Evolutionary conservation across 2,888 invertebrate species (phyloP), one percentile per base, ranked within the genome.

Genomic region (Allacma fusca): DNA sequence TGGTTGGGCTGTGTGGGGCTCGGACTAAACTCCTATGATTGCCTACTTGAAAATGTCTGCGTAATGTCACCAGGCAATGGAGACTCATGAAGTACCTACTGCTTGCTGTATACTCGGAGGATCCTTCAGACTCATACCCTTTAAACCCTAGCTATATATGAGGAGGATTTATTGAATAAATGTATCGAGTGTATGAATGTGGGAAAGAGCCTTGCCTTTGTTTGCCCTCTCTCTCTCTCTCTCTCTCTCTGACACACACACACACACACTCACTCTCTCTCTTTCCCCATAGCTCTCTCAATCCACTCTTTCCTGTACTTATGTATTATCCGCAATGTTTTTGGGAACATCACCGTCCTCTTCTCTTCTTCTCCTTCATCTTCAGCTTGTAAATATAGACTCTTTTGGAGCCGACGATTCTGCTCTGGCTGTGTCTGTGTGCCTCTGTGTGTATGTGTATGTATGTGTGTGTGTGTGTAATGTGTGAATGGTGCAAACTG

Each of bases 121-220:
- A 50, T 50, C 50, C 50, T 50, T 50, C 50, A 50, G 1, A 16
- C 2, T 5, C 16, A 50, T 50, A 50, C 50, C 50, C 50, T 50
- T 50, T 50, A 50, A 50, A 50, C 50, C 19, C 9, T 50, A 50
- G 50, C 16, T 5, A 9, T 50, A 16, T 50, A 50, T 50, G 50
- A 50, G 7, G 7, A 50, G 50, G 19, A 4, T 50, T 50, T 50
- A 50, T 50, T 50, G 24, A 9, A 26, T 50, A 16, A 44, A 70
- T 24, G 62, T 34, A 40, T 43, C 34, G 68, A 23, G 29, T 44
- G 59, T 59, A 19, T 57, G 72, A 62, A 50, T 26, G 65, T n/a
- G 16, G 50, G 16, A 34, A 59, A 62, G 28, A 34, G 73, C 73
- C 73, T 21, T 73, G 73, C 73, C 73, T 73, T 73, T 73, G 62